Evolutionary conservation across 2,113 vertebrate genomes (phyloP).

Genomic region (Pavo muticus): DNA sequence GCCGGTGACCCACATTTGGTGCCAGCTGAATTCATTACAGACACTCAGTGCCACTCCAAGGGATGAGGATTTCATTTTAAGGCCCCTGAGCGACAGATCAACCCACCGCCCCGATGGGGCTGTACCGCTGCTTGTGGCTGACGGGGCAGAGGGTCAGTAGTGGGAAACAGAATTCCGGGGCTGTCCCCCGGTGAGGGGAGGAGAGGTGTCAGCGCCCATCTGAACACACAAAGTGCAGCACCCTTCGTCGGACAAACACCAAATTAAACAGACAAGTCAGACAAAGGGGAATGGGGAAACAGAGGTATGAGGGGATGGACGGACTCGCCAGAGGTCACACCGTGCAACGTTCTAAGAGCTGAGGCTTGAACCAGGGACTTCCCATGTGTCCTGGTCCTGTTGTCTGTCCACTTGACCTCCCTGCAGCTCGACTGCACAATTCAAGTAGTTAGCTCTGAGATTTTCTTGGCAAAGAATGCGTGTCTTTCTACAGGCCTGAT

Average conservation of each 20-base stretch:
- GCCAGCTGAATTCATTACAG: neutral
- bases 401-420: constrained; percentile 67
- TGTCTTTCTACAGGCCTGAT: constrained; percentile 62
- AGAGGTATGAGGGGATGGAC: constrained; percentile 12
- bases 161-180: neutral
- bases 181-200: neutral
- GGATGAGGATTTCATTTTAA: neutral
- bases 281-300: constrained; percentile 25
- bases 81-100: neutral
- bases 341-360: neutral
- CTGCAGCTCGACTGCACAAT: constrained; percentile 67
- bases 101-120: neutral
- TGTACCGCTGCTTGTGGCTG: rapidly evolving
- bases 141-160: neutral
- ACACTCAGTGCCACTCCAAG: rapidly evolving
- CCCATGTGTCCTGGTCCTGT: constrained; percentile 3
- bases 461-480: constrained; percentile 62
- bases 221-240: neutral
- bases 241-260: neutral
- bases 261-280: constrained; percentile 10
- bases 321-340: constrained; percentile 23
- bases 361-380: constrained; percentile 38
- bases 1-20: neutral
- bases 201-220: constrained; percentile 4
- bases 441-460: constrained; percentile 71